phyloP scores from a whole-genome alignment of 2,113 vertebrate genomes.

The Columba janthina region DNA sequence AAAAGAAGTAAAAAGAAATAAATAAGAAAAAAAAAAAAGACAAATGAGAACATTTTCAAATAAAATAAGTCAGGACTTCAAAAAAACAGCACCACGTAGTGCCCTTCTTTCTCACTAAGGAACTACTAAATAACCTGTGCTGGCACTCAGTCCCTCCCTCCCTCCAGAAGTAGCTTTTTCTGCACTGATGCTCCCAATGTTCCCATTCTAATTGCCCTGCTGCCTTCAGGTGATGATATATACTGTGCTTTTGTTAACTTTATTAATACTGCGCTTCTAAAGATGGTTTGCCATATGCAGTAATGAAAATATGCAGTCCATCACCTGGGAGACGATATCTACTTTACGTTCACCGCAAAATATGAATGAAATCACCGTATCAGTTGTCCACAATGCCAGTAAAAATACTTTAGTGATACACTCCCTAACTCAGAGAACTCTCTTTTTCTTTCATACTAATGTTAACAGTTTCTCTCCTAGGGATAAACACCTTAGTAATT shows the following conservation, averaged over 20 bases:
- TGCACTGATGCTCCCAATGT: neutral
- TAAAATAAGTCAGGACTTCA: neutral
- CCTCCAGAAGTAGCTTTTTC: neutral
- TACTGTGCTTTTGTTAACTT: constrained; percentile 9
- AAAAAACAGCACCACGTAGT: neutral
- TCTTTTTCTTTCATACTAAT: constrained; percentile 46
- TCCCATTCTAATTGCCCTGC: neutral
- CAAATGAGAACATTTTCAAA: neutral
- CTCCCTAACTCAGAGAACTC: neutral
- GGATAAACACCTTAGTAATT: constrained; percentile 51
- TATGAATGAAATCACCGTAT: neutral
- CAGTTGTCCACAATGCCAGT: neutral
- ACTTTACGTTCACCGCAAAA: neutral
- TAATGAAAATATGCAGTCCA: neutral
- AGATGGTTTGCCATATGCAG: neutral
- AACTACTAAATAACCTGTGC: neutral
- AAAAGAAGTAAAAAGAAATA: neutral
- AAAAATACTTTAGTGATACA: neutral
- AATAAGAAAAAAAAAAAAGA: neutral
- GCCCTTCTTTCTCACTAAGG: neutral
- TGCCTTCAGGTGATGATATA: neutral
- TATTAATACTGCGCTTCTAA: constrained; percentile 1
- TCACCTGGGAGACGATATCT: neutral
- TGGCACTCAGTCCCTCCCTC: neutral
- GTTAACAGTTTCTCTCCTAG: constrained; percentile 20